A percentile compares a stretch with the other conserved stretches of the same genome.
phyloP scores from a whole-genome alignment of 2,888 invertebrate species.

The Lordiphosa fenestrarum region DNA sequence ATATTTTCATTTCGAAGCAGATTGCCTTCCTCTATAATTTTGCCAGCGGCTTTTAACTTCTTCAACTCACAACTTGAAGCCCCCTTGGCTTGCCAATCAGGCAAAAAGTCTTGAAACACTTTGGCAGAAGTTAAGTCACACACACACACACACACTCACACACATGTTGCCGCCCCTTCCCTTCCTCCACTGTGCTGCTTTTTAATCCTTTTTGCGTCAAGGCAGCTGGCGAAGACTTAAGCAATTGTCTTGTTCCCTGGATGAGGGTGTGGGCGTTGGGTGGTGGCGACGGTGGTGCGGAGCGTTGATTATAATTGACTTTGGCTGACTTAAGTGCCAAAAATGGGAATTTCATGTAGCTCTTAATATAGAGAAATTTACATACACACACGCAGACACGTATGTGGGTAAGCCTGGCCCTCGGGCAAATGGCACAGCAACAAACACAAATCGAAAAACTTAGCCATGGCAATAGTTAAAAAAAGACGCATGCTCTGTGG shows the following conservation, averaged over 20 bases:
- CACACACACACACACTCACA: conserved; percentile 21
- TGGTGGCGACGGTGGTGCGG: neutral
- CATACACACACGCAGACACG: conserved; percentile 16
- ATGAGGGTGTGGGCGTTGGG: neutral
- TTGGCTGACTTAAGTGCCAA: conserved; percentile 79
- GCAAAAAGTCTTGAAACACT: conserved; percentile 66
- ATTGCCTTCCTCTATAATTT: neutral
- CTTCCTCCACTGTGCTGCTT: conserved; percentile 25
- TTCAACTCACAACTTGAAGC: conserved; percentile 4
- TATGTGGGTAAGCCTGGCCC: conserved; percentile 3
- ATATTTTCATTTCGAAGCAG: conserved; percentile 5
- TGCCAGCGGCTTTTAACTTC: conserved; percentile 11
- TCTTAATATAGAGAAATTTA: conserved; percentile 39
- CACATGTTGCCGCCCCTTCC: neutral
- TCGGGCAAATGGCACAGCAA: neutral
- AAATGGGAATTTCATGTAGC: conserved; percentile 80
- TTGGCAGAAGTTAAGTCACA: conserved; percentile 59
- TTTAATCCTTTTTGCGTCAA: conserved; percentile 67
- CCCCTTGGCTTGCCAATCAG: conserved; percentile 52
- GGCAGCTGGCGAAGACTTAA: conserved; percentile 35
- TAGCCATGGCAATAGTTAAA: neutral
- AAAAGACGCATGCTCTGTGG: conserved; percentile 35
- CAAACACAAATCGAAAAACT: no score
- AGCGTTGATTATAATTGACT: conserved; percentile 78
- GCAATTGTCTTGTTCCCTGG: conserved; percentile 40